phyloP scores from a whole-genome alignment of 2,113 vertebrate genomes.

The Uropsilus gracilis region DNA sequence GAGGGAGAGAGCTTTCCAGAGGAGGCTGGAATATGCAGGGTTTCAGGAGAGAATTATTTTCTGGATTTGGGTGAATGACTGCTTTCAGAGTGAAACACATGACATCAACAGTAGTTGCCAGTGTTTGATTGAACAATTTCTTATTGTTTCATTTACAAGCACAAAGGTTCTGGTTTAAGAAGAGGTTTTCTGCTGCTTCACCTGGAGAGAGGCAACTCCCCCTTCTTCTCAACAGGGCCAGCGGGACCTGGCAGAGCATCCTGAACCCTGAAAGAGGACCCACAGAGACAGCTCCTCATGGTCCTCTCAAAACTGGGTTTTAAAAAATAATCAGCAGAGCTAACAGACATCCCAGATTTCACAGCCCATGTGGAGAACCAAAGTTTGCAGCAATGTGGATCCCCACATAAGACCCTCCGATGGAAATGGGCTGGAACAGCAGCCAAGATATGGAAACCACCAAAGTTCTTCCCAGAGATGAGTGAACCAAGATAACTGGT shows the following conservation, averaged over 20 bases:
- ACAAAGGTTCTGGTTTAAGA: not conserved
- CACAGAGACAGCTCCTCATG: not conserved
- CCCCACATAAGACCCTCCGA: too few relatives aligned
- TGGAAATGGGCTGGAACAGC: too few relatives aligned
- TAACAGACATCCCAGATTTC: not conserved
- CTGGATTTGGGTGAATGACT: not conserved
- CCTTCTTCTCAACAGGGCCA: accelerated
- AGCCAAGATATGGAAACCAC: too few relatives aligned
- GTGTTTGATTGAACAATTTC: not conserved
- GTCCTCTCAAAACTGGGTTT: not conserved
- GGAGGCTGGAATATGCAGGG: not conserved
- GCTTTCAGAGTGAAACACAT: not conserved
- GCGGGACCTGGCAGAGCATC: not conserved
- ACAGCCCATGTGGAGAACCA: too few relatives aligned
- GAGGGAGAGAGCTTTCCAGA: not conserved
- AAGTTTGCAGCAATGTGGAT: too few relatives aligned
- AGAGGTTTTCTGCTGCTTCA: not conserved
- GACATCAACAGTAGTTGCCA: not conserved
- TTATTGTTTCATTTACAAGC: not conserved
- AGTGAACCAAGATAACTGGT: too few relatives aligned
- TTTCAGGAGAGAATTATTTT: not conserved
- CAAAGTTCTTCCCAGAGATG: too few relatives aligned
- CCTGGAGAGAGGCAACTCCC: not conserved
- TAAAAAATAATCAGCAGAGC: not conserved
- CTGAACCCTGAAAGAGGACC: not conserved